Evolutionary conservation across 2,113 vertebrate species (phyloP), one percentile per base, ranked within the genome.

Genomic region (Gallinago jamesoni): DNA sequence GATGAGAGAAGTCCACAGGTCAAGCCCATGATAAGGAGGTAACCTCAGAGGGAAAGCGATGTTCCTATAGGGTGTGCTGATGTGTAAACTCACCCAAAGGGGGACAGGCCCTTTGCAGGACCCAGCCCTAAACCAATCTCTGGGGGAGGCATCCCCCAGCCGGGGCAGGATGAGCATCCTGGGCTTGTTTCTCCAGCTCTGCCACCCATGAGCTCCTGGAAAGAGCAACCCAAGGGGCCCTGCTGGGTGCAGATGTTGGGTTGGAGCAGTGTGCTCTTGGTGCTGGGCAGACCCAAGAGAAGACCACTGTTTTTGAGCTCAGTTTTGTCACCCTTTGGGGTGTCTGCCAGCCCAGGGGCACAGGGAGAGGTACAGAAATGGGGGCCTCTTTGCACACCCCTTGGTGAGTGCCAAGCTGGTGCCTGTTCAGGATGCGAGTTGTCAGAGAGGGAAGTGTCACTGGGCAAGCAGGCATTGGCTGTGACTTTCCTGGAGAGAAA

Each of bases 401-500:
- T 78, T 69, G 23, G 7, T 1, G 13, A 77, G 20, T 53, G 79
- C 45, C 45, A 80, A 41, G 37, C 28, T 94, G 17, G 30, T 92
- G 63, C 82, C 33, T 90, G 24, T 77, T 77, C 55, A 80, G 92
- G 39, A 35, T 59, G 87, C 60, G 70, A 90, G 53, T 53, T 2
- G 2, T 25, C 0, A 0, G 53, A 53, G 55, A 35, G 35, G 41
- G 35, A 83, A 85, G 31, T 35, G 18, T 92, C 67, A 45, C 27
- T 57, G 62, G 67, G 84, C 73, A 82, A 87, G 21, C 43, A 82
- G 39, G 68, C 84, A 68, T 80, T 31, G 70, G n/a, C 15, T 0
- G 0, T 94, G 84, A 81, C 52, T 87, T 96, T 92, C 80, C 62
- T 94, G 87, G 80, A 94, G 73, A 94, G 89, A 92, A 92, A 78